Evolutionary conservation across 2,113 vertebrate genomes (phyloP).

Genomic region (Chamaetylas fuelleborni): DNA sequence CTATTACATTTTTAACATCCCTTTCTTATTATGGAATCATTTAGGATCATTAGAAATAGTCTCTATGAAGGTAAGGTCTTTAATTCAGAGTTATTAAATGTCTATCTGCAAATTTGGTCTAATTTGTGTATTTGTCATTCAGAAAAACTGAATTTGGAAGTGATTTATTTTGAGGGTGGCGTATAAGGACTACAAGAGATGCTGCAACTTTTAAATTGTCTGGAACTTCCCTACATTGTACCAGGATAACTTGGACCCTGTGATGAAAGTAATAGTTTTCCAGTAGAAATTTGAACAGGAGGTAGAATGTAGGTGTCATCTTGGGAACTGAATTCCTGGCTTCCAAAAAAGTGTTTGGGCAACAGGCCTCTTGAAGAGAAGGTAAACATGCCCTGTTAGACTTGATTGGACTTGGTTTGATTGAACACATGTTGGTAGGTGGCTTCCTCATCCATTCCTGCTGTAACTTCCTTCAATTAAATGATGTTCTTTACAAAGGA

Average conservation of each 20-base stretch:
- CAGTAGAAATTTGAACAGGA: neutral
- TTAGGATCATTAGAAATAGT: neutral
- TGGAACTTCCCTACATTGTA: accelerated
- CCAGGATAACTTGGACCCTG: neutral
- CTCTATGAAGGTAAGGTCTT: neutral
- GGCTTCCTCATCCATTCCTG: neutral
- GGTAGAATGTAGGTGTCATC: neutral
- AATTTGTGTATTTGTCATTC: neutral
- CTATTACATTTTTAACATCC: neutral
- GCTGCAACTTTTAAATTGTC: neutral
- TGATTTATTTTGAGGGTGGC: neutral
- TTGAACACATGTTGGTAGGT: neutral
- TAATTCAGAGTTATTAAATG: neutral
- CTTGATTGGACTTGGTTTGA: neutral
- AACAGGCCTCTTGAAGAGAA: neutral
- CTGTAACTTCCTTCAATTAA: neutral
- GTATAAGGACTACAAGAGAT: neutral
- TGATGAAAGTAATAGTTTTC: neutral
- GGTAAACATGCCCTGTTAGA: neutral
- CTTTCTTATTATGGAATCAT: neutral
- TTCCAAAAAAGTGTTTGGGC: neutral
- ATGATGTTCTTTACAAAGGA: neutral
- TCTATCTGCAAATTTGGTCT: neutral
- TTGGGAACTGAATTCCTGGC: neutral
- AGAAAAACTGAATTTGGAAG: neutral